phyloP scores from a whole-genome alignment of 2,113 vertebrate genomes.

The Mesembrinibis cayennensis region DNA sequence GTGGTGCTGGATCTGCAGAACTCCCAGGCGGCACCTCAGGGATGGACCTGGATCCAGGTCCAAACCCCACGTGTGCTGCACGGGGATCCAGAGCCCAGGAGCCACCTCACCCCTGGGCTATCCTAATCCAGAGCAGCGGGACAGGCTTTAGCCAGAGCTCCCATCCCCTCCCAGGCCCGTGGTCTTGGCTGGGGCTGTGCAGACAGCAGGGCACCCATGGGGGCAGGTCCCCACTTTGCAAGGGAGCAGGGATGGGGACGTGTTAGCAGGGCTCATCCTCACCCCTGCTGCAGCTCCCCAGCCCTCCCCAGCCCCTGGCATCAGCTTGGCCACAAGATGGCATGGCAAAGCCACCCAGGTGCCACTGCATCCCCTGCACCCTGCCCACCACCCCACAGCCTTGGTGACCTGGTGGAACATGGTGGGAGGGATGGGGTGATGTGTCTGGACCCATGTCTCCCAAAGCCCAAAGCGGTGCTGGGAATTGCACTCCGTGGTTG shows the following conservation, averaged over 20 bases:
- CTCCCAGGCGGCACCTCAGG: accelerated
- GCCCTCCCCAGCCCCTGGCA: neutral
- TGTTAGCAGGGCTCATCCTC: neutral
- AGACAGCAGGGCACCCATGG: neutral
- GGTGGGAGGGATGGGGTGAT: neutral
- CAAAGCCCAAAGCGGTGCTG: neutral
- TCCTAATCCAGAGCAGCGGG: accelerated
- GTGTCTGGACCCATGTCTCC: accelerated
- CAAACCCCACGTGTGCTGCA: accelerated
- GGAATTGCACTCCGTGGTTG: neutral
- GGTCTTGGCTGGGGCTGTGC: neutral
- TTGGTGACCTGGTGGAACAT: accelerated
- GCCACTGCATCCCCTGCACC: no score
- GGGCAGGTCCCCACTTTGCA: accelerated
- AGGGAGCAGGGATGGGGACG: accelerated
- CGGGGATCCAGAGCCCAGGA: accelerated
- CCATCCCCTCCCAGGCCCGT: neutral
- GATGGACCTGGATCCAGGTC: neutral
- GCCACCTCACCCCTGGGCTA: neutral
- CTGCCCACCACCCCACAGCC: neutral
- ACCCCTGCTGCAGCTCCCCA: neutral
- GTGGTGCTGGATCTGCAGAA: neutral
- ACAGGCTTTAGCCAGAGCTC: neutral
- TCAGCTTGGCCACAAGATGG: neutral
- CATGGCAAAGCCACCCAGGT: neutral